Conservation (phyloP, 1,140 invertebrate species). For the Druon quercuslanigerum region DNA sequence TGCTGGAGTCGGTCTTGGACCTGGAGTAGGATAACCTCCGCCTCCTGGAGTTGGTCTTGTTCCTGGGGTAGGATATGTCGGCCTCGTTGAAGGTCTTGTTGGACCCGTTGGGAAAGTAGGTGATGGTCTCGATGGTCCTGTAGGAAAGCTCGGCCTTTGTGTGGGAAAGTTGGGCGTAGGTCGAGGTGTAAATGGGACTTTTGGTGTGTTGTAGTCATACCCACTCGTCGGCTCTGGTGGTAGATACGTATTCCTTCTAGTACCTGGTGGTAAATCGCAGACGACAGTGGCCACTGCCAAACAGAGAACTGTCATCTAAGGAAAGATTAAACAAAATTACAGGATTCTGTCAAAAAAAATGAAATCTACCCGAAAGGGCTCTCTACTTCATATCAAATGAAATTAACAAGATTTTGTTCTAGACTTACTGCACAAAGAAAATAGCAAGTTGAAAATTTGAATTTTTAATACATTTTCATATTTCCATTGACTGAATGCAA, state of each 20-base stretch:
- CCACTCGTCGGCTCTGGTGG: conserved; percentile 79
- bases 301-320: conserved; percentile 68
- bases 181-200: conserved; percentile 75
- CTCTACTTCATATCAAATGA: no score
- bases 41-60: conserved; percentile 42
- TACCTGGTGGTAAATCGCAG: conserved; percentile 70
- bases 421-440: no score
- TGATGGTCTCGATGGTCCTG: conserved; percentile 49
- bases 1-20: conserved; percentile 60
- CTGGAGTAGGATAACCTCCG: conserved; percentile 58
- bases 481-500: no score
- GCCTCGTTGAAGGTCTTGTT: conserved; percentile 49
- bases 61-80: conserved; percentile 45
- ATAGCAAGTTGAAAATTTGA: no score
- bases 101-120: conserved; percentile 42
- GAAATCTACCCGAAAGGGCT: no score
- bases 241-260: conserved; percentile 79
- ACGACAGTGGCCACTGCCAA: conserved; percentile 65
- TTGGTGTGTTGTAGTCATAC: conserved; percentile 79
- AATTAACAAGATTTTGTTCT: no score
- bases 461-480: no score
- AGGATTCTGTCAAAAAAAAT: no score
- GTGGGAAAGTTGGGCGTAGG: conserved; percentile 52
- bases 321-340: conserved; percentile 1
- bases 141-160: conserved; percentile 54